Evolutionary conservation across 1,140 invertebrate genomes (phyloP), one percentile per base, ranked within the genome.

Genomic region (Brachionus asplanchnoidis): DNA sequence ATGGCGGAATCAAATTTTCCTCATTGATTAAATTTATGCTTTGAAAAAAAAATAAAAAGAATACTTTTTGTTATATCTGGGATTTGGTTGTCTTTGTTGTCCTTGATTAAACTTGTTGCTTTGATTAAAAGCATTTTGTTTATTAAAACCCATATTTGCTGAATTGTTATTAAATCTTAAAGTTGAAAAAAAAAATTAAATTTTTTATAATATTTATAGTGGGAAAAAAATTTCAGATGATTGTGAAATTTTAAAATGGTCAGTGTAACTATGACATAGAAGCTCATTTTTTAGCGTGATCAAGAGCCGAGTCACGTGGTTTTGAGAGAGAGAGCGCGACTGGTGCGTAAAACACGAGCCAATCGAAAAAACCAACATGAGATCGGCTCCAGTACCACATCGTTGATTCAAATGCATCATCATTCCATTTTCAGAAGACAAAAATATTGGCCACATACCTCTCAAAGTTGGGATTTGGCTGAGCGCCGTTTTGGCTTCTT

Each of bases 181-280:
- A 32, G 5, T 36, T 36, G 32, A 42, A 73, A 40, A 73, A 40
- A 73, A 40, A 73, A 36, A 20, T 14, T 40, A 2, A 73, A 73
- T 20, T 46, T 17, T 40, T 7, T 3, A 7, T 36, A 8, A 17
- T 68, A 73, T 73, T 73, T 73, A 42, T 40, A 73, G 36, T 5
- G 32, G 1, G 1, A 36, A 73, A 40, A 40, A 12, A 77, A 77
- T 26, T 77, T 77, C 42, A 50, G 50, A 32, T 20, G 20, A 28
- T 73, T 73, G 9, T 73, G 20, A 28, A 77, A 77, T 50, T 46
- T n/a, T 14, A 70, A 70, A 70, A 77, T 77, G 73, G 73, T 77
- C 73, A 77, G 73, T 77, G 73, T 77, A 77, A 77, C 73, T 77
- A 77, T 77, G 73, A 77, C 73, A 20, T 26, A 77, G 26, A 77